Conservation (phyloP, 2,113 vertebrate genomes). For the Saccopteryx bilineata region DNA sequence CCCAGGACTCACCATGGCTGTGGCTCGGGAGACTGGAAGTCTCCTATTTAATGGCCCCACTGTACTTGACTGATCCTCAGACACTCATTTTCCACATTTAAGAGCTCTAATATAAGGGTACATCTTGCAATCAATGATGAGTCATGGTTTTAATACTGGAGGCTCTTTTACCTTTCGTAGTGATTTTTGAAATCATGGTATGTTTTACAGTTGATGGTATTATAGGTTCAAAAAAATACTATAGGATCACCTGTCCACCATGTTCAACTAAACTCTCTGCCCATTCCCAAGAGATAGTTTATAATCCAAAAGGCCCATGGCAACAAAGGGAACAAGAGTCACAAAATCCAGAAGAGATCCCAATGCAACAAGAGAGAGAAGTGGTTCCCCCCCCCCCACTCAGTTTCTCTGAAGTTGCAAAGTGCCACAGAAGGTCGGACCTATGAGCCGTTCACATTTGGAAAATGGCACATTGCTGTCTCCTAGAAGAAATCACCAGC, state of each 20-base stretch:
- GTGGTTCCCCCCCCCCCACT: fast-evolving
- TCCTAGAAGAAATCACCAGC: neutral
- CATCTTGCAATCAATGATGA: neutral
- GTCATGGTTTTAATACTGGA: neutral
- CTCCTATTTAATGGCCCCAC: no score
- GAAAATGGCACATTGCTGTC: neutral
- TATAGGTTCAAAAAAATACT: neutral
- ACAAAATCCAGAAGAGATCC: neutral
- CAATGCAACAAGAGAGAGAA: neutral
- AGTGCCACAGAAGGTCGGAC: neutral
- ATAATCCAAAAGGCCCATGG: neutral
- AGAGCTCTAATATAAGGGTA: neutral
- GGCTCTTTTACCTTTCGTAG: neutral
- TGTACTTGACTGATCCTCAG: neutral
- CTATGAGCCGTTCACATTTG: neutral
- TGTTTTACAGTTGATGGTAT: neutral
- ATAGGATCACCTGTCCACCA: neutral
- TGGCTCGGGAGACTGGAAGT: neutral
- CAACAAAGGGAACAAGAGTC: neutral
- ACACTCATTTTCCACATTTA: neutral
- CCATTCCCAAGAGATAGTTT: neutral
- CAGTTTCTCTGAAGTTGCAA: neutral
- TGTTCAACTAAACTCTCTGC: neutral
- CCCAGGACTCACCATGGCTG: neutral
- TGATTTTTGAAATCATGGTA: conserved; percentile 16